These are phyloP conservation scores for Yponomeuta cagnagella DNA, from an alignment of 2,888 invertebrate genomes.

Conservation along the genomic window DNA sequence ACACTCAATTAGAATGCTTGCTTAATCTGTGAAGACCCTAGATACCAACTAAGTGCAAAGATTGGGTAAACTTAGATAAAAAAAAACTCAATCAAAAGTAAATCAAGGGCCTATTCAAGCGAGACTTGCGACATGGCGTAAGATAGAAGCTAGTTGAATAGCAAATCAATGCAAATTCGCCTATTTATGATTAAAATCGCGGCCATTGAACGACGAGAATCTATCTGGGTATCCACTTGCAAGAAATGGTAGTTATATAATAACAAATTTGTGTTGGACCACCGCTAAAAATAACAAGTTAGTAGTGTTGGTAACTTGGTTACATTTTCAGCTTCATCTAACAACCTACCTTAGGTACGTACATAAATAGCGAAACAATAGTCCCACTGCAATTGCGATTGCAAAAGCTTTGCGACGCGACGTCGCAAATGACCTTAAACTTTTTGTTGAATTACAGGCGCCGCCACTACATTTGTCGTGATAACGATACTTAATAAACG, in stretches of 20 bases:
- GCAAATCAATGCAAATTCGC: neutral
- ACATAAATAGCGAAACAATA: neutral
- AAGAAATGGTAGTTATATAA: neutral
- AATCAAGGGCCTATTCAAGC: neutral
- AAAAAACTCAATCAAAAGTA: neutral
- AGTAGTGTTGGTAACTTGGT: neutral
- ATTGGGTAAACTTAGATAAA: neutral
- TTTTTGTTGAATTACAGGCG: neutral
- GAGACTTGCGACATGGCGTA: neutral
- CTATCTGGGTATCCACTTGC: neutral
- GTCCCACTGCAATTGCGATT: neutral
- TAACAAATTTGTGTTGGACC: neutral
- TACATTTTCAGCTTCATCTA: neutral
- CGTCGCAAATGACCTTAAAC: conserved; percentile 1
- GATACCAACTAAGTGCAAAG: conserved; percentile 21
- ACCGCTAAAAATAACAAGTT: neutral
- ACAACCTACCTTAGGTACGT: no score
- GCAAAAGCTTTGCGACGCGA: neutral
- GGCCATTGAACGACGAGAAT: neutral
- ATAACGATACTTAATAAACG: neutral
- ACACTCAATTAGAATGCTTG: conserved; percentile 25
- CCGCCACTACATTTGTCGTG: neutral
- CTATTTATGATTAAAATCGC: neutral
- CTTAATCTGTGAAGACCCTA: conserved; percentile 1
- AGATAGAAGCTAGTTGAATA: neutral